phyloP scores from a whole-genome alignment of 2,797 vertebrate species.

The Luscinia luscinia region DNA sequence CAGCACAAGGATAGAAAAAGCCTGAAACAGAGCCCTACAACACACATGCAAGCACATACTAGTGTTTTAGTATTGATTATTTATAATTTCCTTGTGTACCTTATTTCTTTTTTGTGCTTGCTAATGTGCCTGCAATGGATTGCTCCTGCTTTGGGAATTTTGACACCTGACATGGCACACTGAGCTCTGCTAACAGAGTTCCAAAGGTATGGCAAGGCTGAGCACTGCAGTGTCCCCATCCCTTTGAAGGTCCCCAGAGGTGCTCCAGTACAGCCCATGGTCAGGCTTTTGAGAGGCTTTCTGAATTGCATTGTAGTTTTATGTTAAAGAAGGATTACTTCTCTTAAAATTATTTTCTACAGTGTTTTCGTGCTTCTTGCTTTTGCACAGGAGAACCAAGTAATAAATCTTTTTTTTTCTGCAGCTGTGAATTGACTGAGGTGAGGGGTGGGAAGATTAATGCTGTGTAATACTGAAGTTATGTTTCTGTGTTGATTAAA shows the following conservation, averaged over 20 bases:
- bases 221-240: not conserved
- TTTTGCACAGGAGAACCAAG: not conserved
- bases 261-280: not conserved
- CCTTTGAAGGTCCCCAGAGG: not conserved
- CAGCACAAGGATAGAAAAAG: not conserved
- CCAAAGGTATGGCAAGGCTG: not conserved
- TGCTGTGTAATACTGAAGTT: not conserved
- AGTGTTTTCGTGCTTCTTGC: not conserved
- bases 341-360: not conserved
- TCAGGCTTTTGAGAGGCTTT: not conserved
- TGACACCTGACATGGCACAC: not conserved
- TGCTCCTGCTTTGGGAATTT: not conserved
- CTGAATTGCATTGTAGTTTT: not conserved
- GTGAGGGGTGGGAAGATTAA: not conserved
- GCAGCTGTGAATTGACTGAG: not conserved
- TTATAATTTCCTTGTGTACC: not conserved
- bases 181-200: not conserved
- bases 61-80: not conserved
- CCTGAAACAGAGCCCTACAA: not conserved
- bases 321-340: not conserved
- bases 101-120: not conserved
- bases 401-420: not conserved
- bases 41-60: rapidly evolving
- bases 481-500: not conserved
- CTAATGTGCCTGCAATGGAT: not conserved